Conservation (phyloP, 2,113 vertebrate genomes). For the Pristiophorus japonicus region DNA sequence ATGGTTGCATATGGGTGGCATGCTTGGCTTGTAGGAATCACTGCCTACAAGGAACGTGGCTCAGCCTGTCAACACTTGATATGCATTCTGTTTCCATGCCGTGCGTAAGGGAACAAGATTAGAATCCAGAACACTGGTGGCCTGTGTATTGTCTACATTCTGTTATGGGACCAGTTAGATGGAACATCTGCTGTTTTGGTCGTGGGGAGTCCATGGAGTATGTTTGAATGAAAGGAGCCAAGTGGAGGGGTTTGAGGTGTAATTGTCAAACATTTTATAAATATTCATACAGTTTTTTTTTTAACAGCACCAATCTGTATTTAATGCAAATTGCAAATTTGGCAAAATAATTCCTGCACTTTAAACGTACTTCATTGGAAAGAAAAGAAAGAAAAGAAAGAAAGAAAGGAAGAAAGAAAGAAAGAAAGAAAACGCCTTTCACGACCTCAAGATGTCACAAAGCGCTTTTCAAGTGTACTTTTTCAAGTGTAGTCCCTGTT, state of each 20-base stretch:
- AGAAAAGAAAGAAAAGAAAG: not conserved
- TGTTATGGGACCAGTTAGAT: not conserved
- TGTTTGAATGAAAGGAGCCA: not conserved
- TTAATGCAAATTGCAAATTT: not conserved
- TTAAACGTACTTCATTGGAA: not conserved
- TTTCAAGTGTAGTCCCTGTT: not conserved
- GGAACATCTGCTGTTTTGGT: not conserved
- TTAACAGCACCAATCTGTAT: not conserved
- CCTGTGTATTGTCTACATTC: not conserved
- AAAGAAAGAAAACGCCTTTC: not conserved
- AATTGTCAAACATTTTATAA: not conserved
- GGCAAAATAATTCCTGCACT: not conserved
- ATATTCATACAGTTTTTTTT: not conserved
- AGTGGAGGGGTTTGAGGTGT: not conserved
- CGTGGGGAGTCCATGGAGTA: not conserved
- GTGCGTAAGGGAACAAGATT: not conserved
- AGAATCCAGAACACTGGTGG: not conserved
- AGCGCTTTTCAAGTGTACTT: not conserved
- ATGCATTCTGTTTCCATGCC: not conserved
- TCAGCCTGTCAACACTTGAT: not conserved
- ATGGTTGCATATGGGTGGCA: too few relatives aligned
- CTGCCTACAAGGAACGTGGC: too few relatives aligned
- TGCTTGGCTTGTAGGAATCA: too few relatives aligned
- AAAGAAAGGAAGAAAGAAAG: too few relatives aligned
- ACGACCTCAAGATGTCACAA: too few relatives aligned